Evolutionary conservation across 2,888 invertebrate species (phyloP), one percentile per base, ranked within the genome.

Genomic region (Tenthredo livida): DNA sequence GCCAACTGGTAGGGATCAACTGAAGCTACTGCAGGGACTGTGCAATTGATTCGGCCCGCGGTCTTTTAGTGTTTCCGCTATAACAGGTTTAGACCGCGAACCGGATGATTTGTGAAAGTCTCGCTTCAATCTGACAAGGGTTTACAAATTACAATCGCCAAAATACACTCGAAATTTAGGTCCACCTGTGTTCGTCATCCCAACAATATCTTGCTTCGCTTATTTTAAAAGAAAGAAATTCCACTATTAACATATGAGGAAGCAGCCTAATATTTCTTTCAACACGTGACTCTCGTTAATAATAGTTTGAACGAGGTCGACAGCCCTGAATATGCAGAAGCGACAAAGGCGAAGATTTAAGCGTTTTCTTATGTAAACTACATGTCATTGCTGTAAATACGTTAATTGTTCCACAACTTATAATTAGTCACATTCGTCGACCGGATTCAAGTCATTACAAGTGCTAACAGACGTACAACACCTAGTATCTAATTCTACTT

Each of bases 1-100:
- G 33, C 15, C 77, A 50, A 54, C 50, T 50, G 77, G 77, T 77
- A 77, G 77, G 7, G 47, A 54, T 54, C 21, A 25, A 77, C 50
- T 77, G 50, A 77, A 33, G 77, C 17, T 47, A 15, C 50, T 54
- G 50, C 29, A 77, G 47, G 17, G 54, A 77, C 77, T 33, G 29
- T 33, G 33, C 54, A 50, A 77, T 77, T 77, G 50, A 25, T 77
- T 54, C 29, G 50, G 50, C 33, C 43, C 25, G 21, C 25, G 21
- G 43, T 73, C 73, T 40, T 77, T 47, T 33, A 15, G n/a, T 77
- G 15, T 29, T 73, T 43, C 43, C 21, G 40, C 10, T 43, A 73
- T 73, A 21, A 73, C 43, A 25, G 25, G 43, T 43, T 73, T 15
- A 12, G 21, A 12, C 43, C 10, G 9, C 9, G 43, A n/a, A 73